phyloP scores from a whole-genome alignment of 2,888 invertebrate genomes.

The Tuberolachnus salignus region DNA sequence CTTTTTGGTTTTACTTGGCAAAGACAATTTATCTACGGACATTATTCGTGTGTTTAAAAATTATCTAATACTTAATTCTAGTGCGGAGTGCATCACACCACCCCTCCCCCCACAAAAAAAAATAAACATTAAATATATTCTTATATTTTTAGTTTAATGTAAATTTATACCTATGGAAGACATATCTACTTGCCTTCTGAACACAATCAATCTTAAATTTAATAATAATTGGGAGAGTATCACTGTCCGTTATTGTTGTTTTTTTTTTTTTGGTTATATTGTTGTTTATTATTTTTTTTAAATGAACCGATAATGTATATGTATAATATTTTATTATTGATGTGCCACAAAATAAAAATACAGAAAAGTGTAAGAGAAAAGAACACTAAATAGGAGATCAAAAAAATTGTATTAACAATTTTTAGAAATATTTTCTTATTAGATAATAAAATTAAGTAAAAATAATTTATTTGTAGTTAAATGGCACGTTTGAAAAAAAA shows the following conservation, averaged over 20 bases:
- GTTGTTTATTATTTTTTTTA: conserved; percentile 13
- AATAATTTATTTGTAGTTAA: conserved; percentile 51
- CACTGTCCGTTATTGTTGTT: conserved; percentile 37
- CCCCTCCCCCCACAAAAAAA: conserved; percentile 30
- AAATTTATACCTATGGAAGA: conserved; percentile 55
- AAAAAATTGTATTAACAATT: conserved; percentile 43
- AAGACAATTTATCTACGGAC: conserved; percentile 54
- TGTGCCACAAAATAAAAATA: conserved; percentile 51
- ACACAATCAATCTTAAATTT: conserved; percentile 54
- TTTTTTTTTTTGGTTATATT: conserved; percentile 9
- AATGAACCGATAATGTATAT: neutral
- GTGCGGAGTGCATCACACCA: conserved; percentile 53
- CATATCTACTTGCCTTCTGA: conserved; percentile 56
- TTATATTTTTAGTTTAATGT: conserved; percentile 28
- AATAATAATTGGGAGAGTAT: conserved; percentile 55
- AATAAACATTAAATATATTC: conserved; percentile 28
- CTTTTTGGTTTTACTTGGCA: conserved; percentile 56
- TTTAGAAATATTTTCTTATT: conserved; percentile 33
- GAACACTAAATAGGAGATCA: conserved; percentile 54
- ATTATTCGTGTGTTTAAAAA: conserved; percentile 48
- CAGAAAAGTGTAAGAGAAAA: conserved; percentile 44
- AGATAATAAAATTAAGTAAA: conserved; percentile 52
- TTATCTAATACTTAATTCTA: conserved; percentile 53
- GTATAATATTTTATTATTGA: conserved; percentile 38
- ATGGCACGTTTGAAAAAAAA: conserved; percentile 53